Base-by-base conservation (phyloP, 2,113 vertebrate species). In the Eptesicus fuscus region DNA sequence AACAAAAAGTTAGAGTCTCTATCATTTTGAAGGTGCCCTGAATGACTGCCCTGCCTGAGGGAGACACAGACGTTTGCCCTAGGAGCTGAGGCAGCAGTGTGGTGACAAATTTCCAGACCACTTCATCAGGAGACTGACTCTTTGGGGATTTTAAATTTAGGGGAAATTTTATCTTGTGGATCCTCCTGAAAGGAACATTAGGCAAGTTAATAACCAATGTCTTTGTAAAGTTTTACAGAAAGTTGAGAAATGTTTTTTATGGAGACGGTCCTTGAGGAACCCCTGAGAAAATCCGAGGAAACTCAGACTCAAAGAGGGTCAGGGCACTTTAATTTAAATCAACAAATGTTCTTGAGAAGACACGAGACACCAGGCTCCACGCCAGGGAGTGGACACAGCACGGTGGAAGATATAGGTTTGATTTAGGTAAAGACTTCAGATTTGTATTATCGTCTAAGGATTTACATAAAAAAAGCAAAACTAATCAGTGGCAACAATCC, bases 121-220 rank as follows among this genome's bases (percentile, higher is more conserved):
- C 42, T 30, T 53, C 14, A 1, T 6, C 53, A 28, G 70, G 47
- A 67, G 49, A 35, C 20, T 35, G 32, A 47, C 49, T 40, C 37
- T 61, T 65, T 4, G 1, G 2, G 83, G 70, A 14, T 53, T 65
- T 84, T 74, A 69, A 61, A 32, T 70, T 74, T 85, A 44, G 84
- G 78, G 25, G 42, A 70, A 14, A 95, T 56, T 79, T 63, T 83
- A 70, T 87, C 91, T 70, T 35, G 65, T 67, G 40, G 67, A 59
- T 51, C 49, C 37, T 80, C 79, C 95, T 88, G 44, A 92, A 90
- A 88, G 56, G 84, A 71, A 84, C 95, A 87, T 90, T 90, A 79
- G 90, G 22, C 84, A 83, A 74, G 83, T 71, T 95, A 95, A 86
- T 71, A 63, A 83, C 17, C 65, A 16, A 61, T 14, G 44, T 16